Conservation (phyloP, 2,888 invertebrate species). For the Apotomis betuletana region DNA sequence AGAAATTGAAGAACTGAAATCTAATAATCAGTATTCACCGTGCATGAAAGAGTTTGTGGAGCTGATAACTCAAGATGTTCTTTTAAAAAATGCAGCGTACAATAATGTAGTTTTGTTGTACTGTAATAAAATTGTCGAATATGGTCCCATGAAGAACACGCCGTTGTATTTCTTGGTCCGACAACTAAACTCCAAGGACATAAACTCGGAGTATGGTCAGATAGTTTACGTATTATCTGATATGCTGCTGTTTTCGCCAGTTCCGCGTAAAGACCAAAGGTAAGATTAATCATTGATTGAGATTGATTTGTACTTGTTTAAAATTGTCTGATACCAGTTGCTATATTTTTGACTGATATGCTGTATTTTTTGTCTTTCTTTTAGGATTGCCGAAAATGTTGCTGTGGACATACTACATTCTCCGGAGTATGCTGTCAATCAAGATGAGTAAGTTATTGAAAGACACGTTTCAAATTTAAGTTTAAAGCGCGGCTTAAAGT, state of each 20-base stretch:
- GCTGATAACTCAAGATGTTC: constrained; percentile 62
- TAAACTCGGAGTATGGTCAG: constrained; percentile 54
- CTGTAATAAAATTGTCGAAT: constrained; percentile 68
- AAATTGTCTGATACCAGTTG: no score
- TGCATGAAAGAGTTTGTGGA: constrained; percentile 72
- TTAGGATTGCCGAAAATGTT: constrained; percentile 67
- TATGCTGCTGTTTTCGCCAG: constrained; percentile 75
- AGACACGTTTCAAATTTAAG: no score
- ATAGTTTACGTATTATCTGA: constrained; percentile 72
- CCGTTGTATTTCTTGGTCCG: constrained; percentile 65
- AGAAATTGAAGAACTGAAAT: constrained; percentile 76
- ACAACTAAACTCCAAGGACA: constrained; percentile 52
- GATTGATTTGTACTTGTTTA: no score
- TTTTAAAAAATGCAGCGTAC: constrained; percentile 57
- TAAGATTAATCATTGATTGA: constrained; percentile 52
- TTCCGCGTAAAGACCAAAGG: constrained; percentile 83
- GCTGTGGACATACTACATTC: constrained; percentile 58
- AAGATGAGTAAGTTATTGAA: constrained; percentile 25
- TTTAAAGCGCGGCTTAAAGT: no score
- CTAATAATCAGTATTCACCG: constrained; percentile 69
- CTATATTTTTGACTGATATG: no score
- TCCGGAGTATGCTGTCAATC: constrained; percentile 48
- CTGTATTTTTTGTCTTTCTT: constrained; percentile 45
- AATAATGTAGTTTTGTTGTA: constrained; percentile 65
- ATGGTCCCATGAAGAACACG: constrained; percentile 64